These are phyloP conservation scores for Catharus fuscescens DNA, from an alignment of 2,113 vertebrate species.

Conservation along the genomic window DNA sequence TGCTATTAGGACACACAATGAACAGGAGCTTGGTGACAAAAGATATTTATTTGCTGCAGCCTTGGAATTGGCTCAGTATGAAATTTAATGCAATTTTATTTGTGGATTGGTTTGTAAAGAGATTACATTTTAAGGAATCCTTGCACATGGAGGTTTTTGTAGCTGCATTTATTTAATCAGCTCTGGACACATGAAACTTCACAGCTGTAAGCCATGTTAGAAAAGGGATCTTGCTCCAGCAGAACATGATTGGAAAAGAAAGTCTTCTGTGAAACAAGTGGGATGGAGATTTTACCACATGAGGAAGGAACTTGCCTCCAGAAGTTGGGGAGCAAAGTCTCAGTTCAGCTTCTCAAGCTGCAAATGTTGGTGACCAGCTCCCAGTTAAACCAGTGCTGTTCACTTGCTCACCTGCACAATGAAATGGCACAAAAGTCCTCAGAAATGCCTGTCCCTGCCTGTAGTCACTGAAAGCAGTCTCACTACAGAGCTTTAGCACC, in stretches of 20 bases:
- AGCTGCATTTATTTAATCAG: not conserved
- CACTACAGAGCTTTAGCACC: not conserved
- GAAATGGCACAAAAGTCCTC: not conserved
- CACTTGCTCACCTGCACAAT: not conserved
- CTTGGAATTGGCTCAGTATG: not conserved
- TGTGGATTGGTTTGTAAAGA: conserved; percentile 35
- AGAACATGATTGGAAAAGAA: not conserved
- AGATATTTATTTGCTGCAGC: not conserved
- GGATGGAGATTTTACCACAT: not conserved
- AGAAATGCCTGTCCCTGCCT: not conserved
- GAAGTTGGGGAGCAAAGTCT: not conserved
- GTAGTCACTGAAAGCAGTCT: not conserved
- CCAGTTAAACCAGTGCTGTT: not conserved
- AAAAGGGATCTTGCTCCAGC: not conserved
- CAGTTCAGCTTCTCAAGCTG: not conserved
- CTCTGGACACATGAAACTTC: not conserved
- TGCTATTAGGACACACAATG: not conserved
- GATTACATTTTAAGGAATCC: conserved; percentile 17
- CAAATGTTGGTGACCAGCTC: not conserved
- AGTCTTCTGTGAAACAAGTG: not conserved
- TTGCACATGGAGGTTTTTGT: not conserved
- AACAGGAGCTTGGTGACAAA: not conserved
- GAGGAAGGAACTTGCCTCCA: not conserved
- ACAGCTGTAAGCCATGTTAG: not conserved
- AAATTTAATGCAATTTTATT: conserved; percentile 21